Evolutionary conservation across 2,113 vertebrate genomes (phyloP).

Genomic region (Promerops cafer): DNA sequence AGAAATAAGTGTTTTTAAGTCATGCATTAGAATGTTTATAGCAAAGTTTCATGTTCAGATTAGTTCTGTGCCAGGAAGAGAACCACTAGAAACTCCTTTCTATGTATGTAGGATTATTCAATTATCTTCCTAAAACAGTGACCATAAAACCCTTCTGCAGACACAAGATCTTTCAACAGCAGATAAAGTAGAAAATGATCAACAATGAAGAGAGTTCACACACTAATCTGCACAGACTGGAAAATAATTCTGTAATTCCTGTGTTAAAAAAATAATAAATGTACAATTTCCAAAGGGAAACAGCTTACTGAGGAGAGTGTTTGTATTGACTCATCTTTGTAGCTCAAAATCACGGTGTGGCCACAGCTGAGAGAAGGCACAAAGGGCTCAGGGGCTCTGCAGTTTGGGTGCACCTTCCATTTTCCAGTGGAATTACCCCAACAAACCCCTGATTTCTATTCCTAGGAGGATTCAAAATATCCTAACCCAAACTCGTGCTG

Average conservation of each 20-base stretch:
- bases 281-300: background rate
- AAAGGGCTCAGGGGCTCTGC: background rate
- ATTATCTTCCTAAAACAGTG: background rate
- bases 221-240: background rate
- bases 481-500: background rate
- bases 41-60: background rate
- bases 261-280: background rate
- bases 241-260: background rate
- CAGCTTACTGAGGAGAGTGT: background rate
- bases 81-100: background rate
- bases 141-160: background rate
- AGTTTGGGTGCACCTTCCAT: background rate
- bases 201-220: background rate
- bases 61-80: background rate
- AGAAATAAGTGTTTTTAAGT: background rate
- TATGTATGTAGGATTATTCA: too few relatives aligned
- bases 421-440: background rate
- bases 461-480: background rate
- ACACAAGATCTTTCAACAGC: background rate
- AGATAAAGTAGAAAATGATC: background rate
- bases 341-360: fast-evolving
- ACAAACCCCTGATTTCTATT: background rate
- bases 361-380: background rate
- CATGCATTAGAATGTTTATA: background rate
- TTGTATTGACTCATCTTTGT: background rate